Conservation (phyloP, 1,140 invertebrate genomes). For the Trinorchestia longiramus region DNA sequence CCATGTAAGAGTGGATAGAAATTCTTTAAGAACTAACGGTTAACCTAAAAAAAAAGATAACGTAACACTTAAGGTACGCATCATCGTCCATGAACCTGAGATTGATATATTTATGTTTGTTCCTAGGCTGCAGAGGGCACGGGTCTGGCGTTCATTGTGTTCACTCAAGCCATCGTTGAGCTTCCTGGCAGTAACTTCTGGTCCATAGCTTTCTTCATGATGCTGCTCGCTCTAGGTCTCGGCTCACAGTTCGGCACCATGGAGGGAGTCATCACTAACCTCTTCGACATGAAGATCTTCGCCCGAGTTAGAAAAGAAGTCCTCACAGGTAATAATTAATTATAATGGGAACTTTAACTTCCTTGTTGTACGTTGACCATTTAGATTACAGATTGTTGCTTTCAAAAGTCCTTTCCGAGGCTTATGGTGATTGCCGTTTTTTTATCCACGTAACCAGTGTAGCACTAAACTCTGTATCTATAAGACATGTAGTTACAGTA, state of each 20-base stretch:
- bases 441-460: too few species aligned
- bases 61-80: too few species aligned
- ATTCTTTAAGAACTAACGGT: too few species aligned
- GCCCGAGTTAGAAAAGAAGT: slow-evolving; percentile 71
- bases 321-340: slow-evolving; percentile 69
- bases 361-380: too few species aligned
- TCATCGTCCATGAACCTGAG: too few species aligned
- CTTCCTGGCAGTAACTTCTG: slow-evolving; percentile 90
- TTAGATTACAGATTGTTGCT: background rate
- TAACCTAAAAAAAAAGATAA: too few species aligned
- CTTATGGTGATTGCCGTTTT: too few species aligned
- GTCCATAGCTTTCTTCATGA: slow-evolving; percentile 93
- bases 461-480: too few species aligned
- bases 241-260: slow-evolving; percentile 81
- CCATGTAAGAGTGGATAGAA: too few species aligned
- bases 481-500: too few species aligned
- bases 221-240: slow-evolving; percentile 88
- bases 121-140: slow-evolving; percentile 86
- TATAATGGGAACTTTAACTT: too few species aligned
- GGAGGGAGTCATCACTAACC: slow-evolving; percentile 73
- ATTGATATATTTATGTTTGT: background rate
- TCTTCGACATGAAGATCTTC: slow-evolving; percentile 72
- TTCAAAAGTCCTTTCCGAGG: too few species aligned
- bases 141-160: slow-evolving; percentile 80
- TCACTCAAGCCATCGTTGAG: slow-evolving; percentile 83